Conservation (phyloP, 2,797 vertebrate species). For the Lepilemur septentrionalis region DNA sequence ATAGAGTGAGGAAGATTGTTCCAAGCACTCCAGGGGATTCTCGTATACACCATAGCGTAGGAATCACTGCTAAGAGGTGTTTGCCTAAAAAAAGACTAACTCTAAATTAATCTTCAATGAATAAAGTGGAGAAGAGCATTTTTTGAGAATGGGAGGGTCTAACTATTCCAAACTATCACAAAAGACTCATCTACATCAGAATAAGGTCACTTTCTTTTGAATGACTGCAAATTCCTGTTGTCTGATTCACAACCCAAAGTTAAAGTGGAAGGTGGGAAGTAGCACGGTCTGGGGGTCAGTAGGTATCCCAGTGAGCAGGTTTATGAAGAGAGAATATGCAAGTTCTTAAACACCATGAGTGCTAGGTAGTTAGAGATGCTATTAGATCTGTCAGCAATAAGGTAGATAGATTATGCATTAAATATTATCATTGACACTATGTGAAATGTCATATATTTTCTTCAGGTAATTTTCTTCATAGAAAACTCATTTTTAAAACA, state of each 20-base stretch:
- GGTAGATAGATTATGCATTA: not conserved
- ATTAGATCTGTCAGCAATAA: not conserved
- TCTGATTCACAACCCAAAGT: not conserved
- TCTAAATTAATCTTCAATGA: not conserved
- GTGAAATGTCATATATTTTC: not conserved
- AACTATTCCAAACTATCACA: not conserved
- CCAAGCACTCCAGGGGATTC: not conserved
- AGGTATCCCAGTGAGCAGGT: not conserved
- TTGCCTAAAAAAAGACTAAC: not conserved
- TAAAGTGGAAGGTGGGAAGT: not conserved
- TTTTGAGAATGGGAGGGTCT: not conserved
- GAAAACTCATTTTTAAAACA: constrained; percentile 14
- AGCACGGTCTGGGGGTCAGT: not conserved
- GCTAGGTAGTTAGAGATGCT: not conserved
- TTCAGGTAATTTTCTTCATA: not conserved
- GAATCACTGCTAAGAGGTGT: not conserved
- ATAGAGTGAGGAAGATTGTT: not conserved
- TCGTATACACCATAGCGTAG: not conserved
- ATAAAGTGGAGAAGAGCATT: not conserved
- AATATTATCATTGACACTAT: too few species aligned
- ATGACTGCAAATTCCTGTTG: not conserved
- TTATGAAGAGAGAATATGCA: not conserved
- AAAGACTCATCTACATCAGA: not conserved
- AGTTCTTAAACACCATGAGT: not conserved
- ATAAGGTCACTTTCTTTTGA: not conserved